phyloP scores from a whole-genome alignment of 2,888 invertebrate species.

The Willowsia nigromaculata region DNA sequence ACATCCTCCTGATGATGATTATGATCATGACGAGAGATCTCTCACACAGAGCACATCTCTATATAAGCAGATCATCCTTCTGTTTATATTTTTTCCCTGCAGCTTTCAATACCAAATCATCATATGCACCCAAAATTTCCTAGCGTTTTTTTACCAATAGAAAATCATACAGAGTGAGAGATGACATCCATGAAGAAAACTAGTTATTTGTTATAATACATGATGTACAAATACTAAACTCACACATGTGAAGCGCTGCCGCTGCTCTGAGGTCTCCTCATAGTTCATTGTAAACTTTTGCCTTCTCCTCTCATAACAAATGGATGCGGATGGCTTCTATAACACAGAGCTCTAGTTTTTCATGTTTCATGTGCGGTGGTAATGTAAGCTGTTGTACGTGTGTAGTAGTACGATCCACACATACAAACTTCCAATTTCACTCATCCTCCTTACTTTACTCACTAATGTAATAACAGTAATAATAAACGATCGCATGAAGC shows the following conservation, averaged over 20 bases:
- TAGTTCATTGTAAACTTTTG: constrained; percentile 18
- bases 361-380: background rate
- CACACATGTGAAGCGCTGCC: constrained; percentile 5
- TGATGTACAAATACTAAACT: background rate
- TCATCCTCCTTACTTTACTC: constrained; percentile 1
- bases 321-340: background rate
- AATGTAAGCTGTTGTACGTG: too few species aligned
- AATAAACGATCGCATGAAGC: background rate
- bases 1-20: constrained; percentile 13
- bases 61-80: background rate
- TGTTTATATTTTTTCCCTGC: constrained; percentile 1
- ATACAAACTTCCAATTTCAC: background rate
- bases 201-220: constrained; percentile 17
- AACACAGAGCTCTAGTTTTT: too few species aligned
- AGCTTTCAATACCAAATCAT: constrained; percentile 29
- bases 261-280: background rate
- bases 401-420: background rate
- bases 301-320: background rate
- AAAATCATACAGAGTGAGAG: constrained; percentile 1
- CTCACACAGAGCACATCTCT: background rate
- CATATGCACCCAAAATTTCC: background rate
- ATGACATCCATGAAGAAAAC: constrained; percentile 42
- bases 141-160: constrained; percentile 4
- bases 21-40: too few species aligned
- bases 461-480: constrained; percentile 35